Evolutionary conservation across 2,113 vertebrate genomes (phyloP).

Genomic region (Talpa occidentalis): DNA sequence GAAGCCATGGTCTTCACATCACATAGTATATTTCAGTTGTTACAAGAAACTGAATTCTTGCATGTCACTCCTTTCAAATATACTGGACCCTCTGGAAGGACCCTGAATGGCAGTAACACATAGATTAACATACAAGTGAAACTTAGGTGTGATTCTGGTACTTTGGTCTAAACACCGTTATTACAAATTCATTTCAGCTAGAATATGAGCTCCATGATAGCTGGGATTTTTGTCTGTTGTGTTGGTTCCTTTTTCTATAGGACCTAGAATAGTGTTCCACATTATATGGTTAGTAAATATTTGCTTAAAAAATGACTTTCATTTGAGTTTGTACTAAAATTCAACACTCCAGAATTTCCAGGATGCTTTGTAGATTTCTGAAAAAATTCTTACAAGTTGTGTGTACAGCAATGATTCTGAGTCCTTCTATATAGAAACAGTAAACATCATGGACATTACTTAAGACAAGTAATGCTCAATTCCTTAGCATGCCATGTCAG

Average conservation of each 20-base stretch:
- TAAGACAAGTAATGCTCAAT: not conserved
- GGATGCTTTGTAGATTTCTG: not conserved
- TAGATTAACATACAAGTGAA: slow-evolving; percentile 20
- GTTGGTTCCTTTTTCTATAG: not conserved
- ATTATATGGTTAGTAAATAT: not conserved
- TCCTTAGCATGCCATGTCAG: not conserved
- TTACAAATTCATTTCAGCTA: slow-evolving; percentile 40
- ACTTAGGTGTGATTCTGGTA: not conserved
- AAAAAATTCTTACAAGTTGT: slow-evolving; percentile 23
- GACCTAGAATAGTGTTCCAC: not conserved
- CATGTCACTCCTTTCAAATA: not conserved
- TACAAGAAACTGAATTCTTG: not conserved
- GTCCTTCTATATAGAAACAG: not conserved
- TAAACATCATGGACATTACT: not conserved
- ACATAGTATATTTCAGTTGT: not conserved
- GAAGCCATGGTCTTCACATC: not conserved
- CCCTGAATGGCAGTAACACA: not conserved
- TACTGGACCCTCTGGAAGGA: not conserved
- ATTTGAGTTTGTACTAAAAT: slow-evolving; percentile 8
- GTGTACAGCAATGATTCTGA: not conserved
- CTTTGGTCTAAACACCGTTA: not conserved
- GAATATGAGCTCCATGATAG: not conserved
- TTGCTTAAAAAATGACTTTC: not conserved
- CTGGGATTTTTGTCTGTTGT: not conserved
- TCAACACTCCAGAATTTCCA: slow-evolving; percentile 17